Conservation (phyloP, 2,113 vertebrate species). For the Indicator maculatus region DNA sequence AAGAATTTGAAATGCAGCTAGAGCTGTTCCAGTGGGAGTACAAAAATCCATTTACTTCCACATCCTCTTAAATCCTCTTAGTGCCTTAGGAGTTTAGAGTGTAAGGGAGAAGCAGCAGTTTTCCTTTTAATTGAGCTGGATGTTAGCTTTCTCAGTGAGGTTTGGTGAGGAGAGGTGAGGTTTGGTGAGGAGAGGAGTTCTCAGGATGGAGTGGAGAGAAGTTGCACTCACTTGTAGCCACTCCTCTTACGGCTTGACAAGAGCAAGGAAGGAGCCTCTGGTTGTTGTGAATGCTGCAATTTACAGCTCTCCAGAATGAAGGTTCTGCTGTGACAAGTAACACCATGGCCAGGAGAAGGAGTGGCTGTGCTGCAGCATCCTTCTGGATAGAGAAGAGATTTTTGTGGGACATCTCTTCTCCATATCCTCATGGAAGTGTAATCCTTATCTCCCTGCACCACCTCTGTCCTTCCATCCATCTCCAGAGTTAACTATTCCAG, state of each 20-base stretch:
- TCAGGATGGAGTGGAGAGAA: background rate
- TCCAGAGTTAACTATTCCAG: accelerated
- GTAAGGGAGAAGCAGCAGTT: background rate
- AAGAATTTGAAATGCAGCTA: background rate
- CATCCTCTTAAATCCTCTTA: constrained; percentile 31
- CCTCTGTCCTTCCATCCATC: background rate
- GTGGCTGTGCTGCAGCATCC: accelerated
- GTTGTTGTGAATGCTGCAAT: background rate
- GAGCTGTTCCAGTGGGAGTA: background rate
- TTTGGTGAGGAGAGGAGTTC: background rate
- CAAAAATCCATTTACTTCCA: constrained; percentile 36
- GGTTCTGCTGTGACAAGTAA: no score
- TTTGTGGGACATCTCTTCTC: background rate
- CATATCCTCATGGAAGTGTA: accelerated
- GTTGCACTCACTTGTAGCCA: background rate
- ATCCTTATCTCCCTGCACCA: background rate
- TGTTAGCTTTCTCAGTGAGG: background rate
- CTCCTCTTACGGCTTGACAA: background rate
- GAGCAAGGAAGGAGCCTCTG: background rate
- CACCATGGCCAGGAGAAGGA: background rate
- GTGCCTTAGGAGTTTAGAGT: background rate
- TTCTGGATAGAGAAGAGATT: accelerated
- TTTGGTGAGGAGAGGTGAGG: background rate
- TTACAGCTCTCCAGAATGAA: background rate
- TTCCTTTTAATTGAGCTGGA: background rate